Percentiles rank a stretch among this genome's conserved stretches.
Evolutionary conservation across 1,140 invertebrate genomes (phyloP).

Genomic region (Dufourea novaeangliae): DNA sequence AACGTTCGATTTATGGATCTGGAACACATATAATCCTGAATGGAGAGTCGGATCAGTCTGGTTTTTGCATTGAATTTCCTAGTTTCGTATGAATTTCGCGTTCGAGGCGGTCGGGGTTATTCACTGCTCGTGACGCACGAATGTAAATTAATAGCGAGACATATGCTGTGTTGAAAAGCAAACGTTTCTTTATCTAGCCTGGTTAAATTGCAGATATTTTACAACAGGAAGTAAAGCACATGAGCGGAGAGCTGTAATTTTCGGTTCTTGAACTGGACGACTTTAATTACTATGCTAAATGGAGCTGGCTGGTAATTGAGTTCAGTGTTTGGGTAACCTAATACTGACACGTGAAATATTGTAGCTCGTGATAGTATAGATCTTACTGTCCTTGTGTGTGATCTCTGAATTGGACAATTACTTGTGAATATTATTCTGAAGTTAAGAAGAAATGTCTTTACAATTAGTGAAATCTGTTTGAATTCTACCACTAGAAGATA

Average conservation of each 20-base stretch:
- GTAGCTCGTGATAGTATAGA: too few relatives aligned
- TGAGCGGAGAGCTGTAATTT: neutral
- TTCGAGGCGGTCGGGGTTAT: constrained; percentile 27
- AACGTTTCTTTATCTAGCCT: constrained; percentile 17
- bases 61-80: neutral
- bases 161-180: neutral
- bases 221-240: constrained; percentile 1
- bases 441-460: too few relatives aligned
- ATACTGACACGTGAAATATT: too few relatives aligned
- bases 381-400: too few relatives aligned
- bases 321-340: constrained; percentile 26
- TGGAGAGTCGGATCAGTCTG: too few relatives aligned
- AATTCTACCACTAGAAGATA: too few relatives aligned
- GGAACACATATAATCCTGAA: neutral
- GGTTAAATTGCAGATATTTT: constrained; percentile 3
- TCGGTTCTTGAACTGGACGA: neutral
- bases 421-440: too few relatives aligned
- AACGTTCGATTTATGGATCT: neutral
- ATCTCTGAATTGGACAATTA: too few relatives aligned
- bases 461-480: too few relatives aligned
- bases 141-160: constrained; percentile 57
- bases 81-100: constrained; percentile 25
- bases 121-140: constrained; percentile 44
- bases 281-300: constrained; percentile 27
- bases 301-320: constrained; percentile 15